Percentiles rank a stretch among this genome's conserved stretches.
Evolutionary conservation across 64 coral and sea anemone species (phyloP).

Genomic region (Cladopsammia gracilis): DNA sequence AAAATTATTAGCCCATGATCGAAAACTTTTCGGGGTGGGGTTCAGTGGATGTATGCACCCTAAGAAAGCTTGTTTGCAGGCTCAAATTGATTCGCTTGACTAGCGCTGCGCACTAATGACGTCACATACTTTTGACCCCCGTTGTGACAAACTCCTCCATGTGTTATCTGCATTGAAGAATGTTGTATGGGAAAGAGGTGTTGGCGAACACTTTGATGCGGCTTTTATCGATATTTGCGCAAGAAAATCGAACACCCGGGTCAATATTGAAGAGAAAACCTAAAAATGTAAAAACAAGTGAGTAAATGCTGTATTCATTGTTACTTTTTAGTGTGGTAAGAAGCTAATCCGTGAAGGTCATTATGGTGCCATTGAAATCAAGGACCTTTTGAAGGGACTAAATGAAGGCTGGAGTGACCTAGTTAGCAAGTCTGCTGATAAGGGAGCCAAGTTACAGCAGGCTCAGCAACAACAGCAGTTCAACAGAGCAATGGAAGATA

Average conservation of each 20-base stretch:
- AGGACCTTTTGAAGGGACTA: slow-evolving; percentile 59
- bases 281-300: background rate
- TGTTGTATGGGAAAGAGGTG: too few species aligned
- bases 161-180: too few species aligned
- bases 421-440: slow-evolving; percentile 67
- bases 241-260: background rate
- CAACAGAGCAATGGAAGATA: slow-evolving; percentile 76
- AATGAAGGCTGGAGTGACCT: slow-evolving; percentile 86
- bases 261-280: background rate
- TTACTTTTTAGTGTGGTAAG: slow-evolving; percentile 72
- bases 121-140: too few species aligned
- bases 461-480: slow-evolving; percentile 89
- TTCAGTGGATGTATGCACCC: too few species aligned
- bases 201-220: too few species aligned
- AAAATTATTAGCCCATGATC: too few species aligned
- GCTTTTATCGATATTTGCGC: background rate
- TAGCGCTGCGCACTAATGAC: too few species aligned
- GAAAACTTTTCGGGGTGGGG: too few species aligned
- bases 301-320: background rate
- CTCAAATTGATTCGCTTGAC: too few species aligned
- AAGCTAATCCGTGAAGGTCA: slow-evolving; percentile 75
- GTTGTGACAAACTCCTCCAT: too few species aligned
- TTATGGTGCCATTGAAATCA: slow-evolving; percentile 84
- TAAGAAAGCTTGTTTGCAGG: too few species aligned
- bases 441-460: slow-evolving; percentile 78